Percentiles rank a stretch among this genome's conserved stretches.
Evolutionary conservation across 2,797 vertebrate genomes (phyloP).

Genomic region (Salmo trutta): DNA sequence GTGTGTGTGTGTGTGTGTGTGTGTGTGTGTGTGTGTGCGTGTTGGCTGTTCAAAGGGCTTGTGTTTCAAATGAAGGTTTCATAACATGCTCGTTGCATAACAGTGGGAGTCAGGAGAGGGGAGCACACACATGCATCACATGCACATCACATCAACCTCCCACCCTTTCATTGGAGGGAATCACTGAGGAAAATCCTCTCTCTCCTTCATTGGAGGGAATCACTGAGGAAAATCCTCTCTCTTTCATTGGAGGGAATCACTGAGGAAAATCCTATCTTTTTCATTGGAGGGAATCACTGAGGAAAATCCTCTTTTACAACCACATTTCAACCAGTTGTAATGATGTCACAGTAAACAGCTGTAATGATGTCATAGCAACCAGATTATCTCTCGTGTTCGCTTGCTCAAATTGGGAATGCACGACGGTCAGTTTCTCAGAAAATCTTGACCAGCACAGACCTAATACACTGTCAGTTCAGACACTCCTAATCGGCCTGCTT

Average conservation of each 20-base stretch:
- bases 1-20: constrained; percentile 4
- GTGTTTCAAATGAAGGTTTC: constrained; percentile 71
- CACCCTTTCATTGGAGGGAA: background rate
- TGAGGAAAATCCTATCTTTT: too few species aligned
- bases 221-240: background rate
- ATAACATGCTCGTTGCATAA: constrained; percentile 74
- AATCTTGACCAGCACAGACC: background rate
- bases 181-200: constrained; percentile 35
- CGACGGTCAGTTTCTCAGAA: background rate
- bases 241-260: too few species aligned
- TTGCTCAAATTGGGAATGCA: background rate
- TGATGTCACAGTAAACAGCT: too few species aligned
- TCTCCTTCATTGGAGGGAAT: constrained; percentile 11
- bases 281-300: too few species aligned
- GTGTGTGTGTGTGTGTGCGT: constrained; percentile 18
- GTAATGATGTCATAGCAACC: too few species aligned
- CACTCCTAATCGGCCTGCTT: background rate
- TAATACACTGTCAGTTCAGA: background rate
- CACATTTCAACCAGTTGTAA: too few species aligned
- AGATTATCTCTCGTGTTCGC: too few species aligned
- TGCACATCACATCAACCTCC: constrained; percentile 52
- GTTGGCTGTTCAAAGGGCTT: constrained; percentile 54
- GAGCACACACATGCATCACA: constrained; percentile 22
- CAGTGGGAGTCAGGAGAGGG: constrained; percentile 16
- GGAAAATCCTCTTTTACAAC: too few species aligned